Conservation (phyloP, 1,140 invertebrate genomes). For the Amyelois transitella region DNA sequence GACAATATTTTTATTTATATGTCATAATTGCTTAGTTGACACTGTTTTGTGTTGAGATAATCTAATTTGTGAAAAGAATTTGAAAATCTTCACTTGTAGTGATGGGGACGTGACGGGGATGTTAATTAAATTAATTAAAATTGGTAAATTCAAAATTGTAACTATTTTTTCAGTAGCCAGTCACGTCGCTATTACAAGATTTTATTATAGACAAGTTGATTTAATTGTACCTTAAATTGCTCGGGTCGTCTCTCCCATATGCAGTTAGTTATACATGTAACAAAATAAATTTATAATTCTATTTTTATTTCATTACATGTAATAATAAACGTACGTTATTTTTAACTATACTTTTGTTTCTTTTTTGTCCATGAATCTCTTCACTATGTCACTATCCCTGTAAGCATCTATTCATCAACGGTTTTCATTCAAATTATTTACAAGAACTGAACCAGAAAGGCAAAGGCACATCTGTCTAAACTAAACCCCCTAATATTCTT, state of each 20-base stretch:
- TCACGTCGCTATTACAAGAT: slow-evolving; percentile 18
- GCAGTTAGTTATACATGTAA: slow-evolving; percentile 51
- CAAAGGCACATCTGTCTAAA: too few relatives aligned
- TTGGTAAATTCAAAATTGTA: not conserved
- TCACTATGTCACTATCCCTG: not conserved
- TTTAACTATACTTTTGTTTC: slow-evolving; percentile 55
- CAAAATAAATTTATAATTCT: slow-evolving; percentile 58
- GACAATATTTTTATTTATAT: not conserved
- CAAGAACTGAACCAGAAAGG: too few relatives aligned
- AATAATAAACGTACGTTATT: slow-evolving; percentile 74
- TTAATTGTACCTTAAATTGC: not conserved
- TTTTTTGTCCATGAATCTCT: slow-evolving; percentile 1
- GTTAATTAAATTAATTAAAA: too few relatives aligned
- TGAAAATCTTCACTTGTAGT: slow-evolving; percentile 14
- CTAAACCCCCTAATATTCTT: too few relatives aligned
- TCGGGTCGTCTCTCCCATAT: slow-evolving; percentile 10
- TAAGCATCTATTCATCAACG: not conserved
- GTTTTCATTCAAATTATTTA: too few relatives aligned
- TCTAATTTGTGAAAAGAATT: slow-evolving; percentile 2
- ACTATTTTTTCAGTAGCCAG: not conserved
- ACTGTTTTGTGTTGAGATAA: not conserved
- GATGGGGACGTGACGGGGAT: slow-evolving; percentile 14
- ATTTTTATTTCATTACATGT: slow-evolving; percentile 73
- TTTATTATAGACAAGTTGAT: slow-evolving; percentile 7
- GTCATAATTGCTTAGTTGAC: not conserved